Base-by-base conservation (phyloP, 2,888 invertebrate species). In the Erannis defoliaria region DNA sequence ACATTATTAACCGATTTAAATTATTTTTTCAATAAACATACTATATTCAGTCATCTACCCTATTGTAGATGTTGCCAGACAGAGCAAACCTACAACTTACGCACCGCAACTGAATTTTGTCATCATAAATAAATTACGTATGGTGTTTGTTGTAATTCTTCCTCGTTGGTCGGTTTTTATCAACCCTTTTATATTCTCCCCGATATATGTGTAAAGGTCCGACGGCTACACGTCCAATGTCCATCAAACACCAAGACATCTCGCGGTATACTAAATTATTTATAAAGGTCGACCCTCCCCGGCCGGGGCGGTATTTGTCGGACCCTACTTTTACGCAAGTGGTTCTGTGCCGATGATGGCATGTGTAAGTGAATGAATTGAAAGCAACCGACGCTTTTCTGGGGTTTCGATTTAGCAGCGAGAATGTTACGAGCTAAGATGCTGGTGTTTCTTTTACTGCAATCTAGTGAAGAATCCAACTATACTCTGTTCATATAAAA, bases 341-440 rank as follows among this genome's bases (percentile, higher is more conserved):
- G 51, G 51, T 51, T 26, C 50, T 35, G 35, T 19, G 26, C 29
- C 40, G 51, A 51, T 51, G 40, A 51, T 51, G 51, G 51, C 40
- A 40, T 40, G 40, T 51, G 51, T 50, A 51, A 51, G 51, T 51
- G 51, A 51, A 51, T 51, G 51, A 40, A 40, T 51, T 31, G 40
- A 8, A 19, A 19, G 16, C 16, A 5, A 6, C 26, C 10, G 12
- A 8, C 29, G 23, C 38, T 50, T 38, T 35, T 50, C 37, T 38
- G 23, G 18, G 40, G 29, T 40, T 40, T 33, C 46, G 35, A 19
- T 49, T 31, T 14, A 45, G 8, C 26, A 26, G 8, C 14, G 26
- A 26, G 5, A 26, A 26, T 26, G 26, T 26, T 29, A 16, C 16
- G 16, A 6, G 21, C 12, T 8, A 26, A 5, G 26, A 8, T 5